phyloP scores from a whole-genome alignment of 2,797 vertebrate genomes.

The Microchirus variegatus region DNA sequence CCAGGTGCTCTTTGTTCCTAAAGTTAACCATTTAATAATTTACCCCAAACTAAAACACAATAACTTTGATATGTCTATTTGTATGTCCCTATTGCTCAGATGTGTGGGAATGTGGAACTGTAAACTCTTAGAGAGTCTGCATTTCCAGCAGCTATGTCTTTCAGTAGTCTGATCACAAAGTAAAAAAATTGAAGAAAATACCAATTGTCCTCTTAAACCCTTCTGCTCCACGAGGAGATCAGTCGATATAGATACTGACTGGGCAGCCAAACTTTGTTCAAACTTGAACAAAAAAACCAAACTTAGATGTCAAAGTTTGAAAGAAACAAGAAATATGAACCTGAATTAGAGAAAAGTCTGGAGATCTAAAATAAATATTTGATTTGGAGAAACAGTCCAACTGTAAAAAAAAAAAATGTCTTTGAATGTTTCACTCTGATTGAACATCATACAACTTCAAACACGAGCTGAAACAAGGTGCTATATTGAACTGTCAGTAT shows the following conservation, averaged over 20 bases:
- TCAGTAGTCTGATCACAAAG: not conserved
- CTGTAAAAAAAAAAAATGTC: not conserved
- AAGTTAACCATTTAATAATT: too few relatives aligned
- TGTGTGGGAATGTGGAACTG: too few relatives aligned
- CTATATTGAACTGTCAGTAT: not conserved
- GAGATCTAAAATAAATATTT: conserved; percentile 1
- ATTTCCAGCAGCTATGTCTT: not conserved
- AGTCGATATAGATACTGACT: conserved; percentile 4
- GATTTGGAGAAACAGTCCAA: conserved; percentile 3
- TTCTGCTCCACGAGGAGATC: not conserved
- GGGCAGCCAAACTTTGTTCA: conserved; percentile 22
- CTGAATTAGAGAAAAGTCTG: conserved; percentile 1
- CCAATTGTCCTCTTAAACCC: conserved; percentile 2
- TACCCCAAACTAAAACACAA: too few relatives aligned
- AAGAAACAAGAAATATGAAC: conserved; percentile 17
- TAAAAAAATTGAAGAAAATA: not conserved
- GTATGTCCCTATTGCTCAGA: too few relatives aligned
- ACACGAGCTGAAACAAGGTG: not conserved
- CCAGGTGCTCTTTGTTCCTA: too few relatives aligned
- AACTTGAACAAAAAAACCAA: not conserved
- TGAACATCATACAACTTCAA: conserved; percentile 23
- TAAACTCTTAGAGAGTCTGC: too few relatives aligned
- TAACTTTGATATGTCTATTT: too few relatives aligned
- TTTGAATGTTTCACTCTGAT: conserved; percentile 21
- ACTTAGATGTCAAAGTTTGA: conserved; percentile 13